Conservation (phyloP, 1,140 invertebrate species). For the Scaptodrosophila lebanonensis region DNA sequence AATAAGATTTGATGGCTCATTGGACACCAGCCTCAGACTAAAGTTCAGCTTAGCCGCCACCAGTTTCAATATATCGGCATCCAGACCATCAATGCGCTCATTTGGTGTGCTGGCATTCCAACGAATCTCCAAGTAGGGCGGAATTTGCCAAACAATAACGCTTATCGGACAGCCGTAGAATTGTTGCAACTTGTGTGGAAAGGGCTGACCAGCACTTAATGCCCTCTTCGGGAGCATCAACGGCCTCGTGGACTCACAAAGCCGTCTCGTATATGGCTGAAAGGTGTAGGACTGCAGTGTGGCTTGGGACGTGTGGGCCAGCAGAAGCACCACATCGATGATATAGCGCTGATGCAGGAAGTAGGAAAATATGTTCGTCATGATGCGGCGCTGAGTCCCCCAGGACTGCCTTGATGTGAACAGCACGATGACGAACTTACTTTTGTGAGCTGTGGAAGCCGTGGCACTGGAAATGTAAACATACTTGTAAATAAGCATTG, state of each 20-base stretch:
- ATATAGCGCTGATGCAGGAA: conserved; percentile 38
- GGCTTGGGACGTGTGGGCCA: neutral
- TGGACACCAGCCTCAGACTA: conserved; percentile 15
- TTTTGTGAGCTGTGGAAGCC: neutral
- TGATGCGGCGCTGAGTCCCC: neutral
- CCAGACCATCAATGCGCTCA: conserved; percentile 27
- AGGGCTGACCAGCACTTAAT: conserved; percentile 3
- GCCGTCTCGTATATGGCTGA: conserved; percentile 19
- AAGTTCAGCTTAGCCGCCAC: conserved; percentile 42
- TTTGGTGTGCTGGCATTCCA: neutral
- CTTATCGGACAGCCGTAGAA: conserved; percentile 40
- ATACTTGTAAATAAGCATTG: too few species aligned
- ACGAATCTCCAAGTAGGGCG: conserved; percentile 32
- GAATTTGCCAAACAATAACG: conserved; percentile 45
- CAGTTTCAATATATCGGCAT: conserved; percentile 31
- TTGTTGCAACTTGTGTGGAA: conserved; percentile 33
- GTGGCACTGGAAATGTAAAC: neutral
- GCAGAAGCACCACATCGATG: conserved; percentile 36
- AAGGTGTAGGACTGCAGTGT: conserved; percentile 16
- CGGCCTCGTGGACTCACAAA: conserved; percentile 12
- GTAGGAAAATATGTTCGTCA: conserved; percentile 37
- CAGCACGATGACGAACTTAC: conserved; percentile 21
- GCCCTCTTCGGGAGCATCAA: neutral
- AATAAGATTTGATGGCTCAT: conserved; percentile 35
- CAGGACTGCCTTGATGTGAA: neutral